Evolutionary conservation across 2,113 vertebrate genomes (phyloP).

Genomic region (Phycodurus eques): DNA sequence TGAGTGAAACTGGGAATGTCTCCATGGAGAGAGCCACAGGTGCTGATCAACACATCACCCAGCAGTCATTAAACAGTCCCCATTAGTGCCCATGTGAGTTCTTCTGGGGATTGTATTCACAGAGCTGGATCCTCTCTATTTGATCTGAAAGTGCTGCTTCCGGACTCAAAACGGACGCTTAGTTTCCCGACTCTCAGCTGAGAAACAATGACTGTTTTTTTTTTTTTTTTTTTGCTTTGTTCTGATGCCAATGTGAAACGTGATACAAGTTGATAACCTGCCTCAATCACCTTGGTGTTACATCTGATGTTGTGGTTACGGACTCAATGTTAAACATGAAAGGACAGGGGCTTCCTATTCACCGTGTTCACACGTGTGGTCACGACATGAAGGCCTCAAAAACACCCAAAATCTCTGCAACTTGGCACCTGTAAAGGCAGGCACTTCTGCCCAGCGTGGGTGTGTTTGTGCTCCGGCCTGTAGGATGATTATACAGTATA

Average conservation of each 20-base stretch:
- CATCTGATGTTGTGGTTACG: slow-evolving; percentile 71
- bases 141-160: slow-evolving; percentile 33
- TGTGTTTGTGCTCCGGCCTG: slow-evolving; percentile 20
- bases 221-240: slow-evolving; percentile 8
- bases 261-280: slow-evolving; percentile 4
- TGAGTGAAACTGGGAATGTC: slow-evolving; percentile 25
- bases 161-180: slow-evolving; percentile 7
- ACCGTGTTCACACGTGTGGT: slow-evolving; percentile 6
- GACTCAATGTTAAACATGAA: slow-evolving; percentile 14
- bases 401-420: slow-evolving; percentile 19
- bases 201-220: background rate
- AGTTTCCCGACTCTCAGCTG: background rate
- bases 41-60: slow-evolving; percentile 39
- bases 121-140: slow-evolving; percentile 21
- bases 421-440: slow-evolving; percentile 42
- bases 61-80: slow-evolving; percentile 35
- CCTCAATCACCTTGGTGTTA: slow-evolving; percentile 48
- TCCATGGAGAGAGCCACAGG: slow-evolving; percentile 39
- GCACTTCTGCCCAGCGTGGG: slow-evolving; percentile 7
- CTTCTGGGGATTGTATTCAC: slow-evolving; percentile 38
- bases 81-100: slow-evolving; percentile 47
- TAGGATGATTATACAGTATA: background rate
- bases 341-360: slow-evolving; percentile 11
- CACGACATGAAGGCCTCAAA: slow-evolving; percentile 50
- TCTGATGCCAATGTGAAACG: slow-evolving; percentile 16